Evolutionary conservation across 2,888 invertebrate species (phyloP), one percentile per base, ranked within the genome.

Genomic region (Parnassius mnemosyne): DNA sequence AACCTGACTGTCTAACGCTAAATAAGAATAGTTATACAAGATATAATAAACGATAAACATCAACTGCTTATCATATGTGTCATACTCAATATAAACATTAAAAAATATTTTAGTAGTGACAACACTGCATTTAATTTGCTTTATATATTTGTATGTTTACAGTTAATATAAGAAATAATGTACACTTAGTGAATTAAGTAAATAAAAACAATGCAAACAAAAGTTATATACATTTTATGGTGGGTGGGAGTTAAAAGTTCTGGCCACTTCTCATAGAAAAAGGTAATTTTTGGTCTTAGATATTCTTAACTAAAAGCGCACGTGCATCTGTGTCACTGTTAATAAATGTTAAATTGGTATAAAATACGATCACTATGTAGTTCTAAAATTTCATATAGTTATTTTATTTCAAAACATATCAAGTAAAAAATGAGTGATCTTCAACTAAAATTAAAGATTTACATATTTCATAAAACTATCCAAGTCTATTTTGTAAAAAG

Each of bases 141-240:
- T 53, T 57, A 57, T 53, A 57, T 61, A 47, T 61, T 58, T 63
- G 13, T 49, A 13, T 42, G 58, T 54, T 34, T 63, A 49, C 10
- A 63, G 11, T 20, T 53, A 44, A 53, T 47, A 71, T 70, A 73
- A 71, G 67, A 65, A 65, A 49, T 69, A 77, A 77, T 79, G 74
- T 81, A 82, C 80, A 81, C 71, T 76, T 78, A 79, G 58, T 74
- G 72, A 78, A 79, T 75, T 78, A 80, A 68, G 69, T 72, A 76
- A 75, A 73, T 61, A 75, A 81, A 78, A 78, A 79, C 78, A 79
- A 76, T 70, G 71, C 75, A 76, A 78, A 80, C 75, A 78, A 76
- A 53, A 71, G 74, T 81, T 86, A 85, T 86, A 80, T 88, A 87
- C 86, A 87, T 72, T 76, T 78, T 77, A 84, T 87, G 84, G 87